Base-by-base conservation (phyloP, 2,113 vertebrate genomes). In the Ameiurus melas region DNA sequence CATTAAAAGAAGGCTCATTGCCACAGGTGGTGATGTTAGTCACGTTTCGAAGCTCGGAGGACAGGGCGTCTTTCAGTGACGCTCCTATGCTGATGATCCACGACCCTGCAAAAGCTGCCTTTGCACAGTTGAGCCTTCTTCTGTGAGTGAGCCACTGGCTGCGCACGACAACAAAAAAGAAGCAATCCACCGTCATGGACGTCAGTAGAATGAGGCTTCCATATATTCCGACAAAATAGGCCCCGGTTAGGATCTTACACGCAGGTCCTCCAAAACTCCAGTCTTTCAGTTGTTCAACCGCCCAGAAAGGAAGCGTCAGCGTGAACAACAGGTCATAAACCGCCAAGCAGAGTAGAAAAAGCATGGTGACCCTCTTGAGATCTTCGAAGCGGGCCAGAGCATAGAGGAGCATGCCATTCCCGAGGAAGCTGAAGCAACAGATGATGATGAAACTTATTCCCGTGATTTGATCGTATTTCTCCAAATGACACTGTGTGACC, bases 181-280 rank as follows among this genome's bases (percentile, higher is more conserved):
- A 97, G 9, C 96, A 92, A 89, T 97, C 96, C 0, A 96, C 27
- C 0, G 96, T 96, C 91, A 97, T 92, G 51, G 95, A 93, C 22
- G 95, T 94, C 88, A 97, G 93, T 39, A 97, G 93, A n/a, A 97
- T 93, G 62, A 96, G 89, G 55, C 95, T 94, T 2, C 96, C 95
- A 88, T 96, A 96, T 58, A 95, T 64, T 6, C 96, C 95, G 0
- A 92, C 0, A 47, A 93, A 93, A 85, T 95, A 95, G 0, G 89
- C 5, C 0, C 91, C 93, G 0, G 89, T 95, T 12, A 96, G 9
- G 0, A 96, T 5, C 83, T 96, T 96, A 55, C 96, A 97, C 47
- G 88, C 43, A 36, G 79, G 6, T 0, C 94, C 9, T 0, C 95
- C 92, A 2, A 97, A 97, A 13, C 92, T 0, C 96, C 96, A 97